Evolutionary conservation across 2,888 invertebrate genomes (phyloP), one percentile per base, ranked within the genome.

Genomic region (Girardia tigrina): DNA sequence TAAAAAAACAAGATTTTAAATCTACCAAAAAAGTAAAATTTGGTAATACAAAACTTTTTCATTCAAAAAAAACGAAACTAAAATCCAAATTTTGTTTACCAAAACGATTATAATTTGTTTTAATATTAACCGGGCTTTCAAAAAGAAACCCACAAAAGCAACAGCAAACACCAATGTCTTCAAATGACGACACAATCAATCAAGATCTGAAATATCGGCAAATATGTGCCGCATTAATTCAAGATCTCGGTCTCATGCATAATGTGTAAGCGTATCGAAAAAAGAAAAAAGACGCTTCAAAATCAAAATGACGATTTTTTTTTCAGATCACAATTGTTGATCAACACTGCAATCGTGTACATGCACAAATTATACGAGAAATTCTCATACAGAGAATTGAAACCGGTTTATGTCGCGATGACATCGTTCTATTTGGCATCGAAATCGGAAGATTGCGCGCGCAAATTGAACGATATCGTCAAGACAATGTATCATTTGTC

Each of bases 301-400:
- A 72, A 8, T 26, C n/a, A n/a, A 71, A 71, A 14, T 36, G 20
- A 14, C 36, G 8, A 29, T 29, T 8, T 36, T 42, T 8, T n/a
- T 16, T 28, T 29, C 26, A 75, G 75, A 75, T 28, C 75, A n/a
- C 75, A 75, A 28, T n/a, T 75, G n/a, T 73, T 75, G 16, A 75
- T 75, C 16, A 75, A 75, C 28, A 71, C 75, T 8, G 75, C 71
- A 1, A 75, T 75, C 8, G 26, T 75, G 14, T 75, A 73, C 28
- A 75, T 75, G 75, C 75, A 75, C 23, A 73, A 75, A 29, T 75
- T 75, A 14, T 75, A 75, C 42, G 71, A 73, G n/a, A 75, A 72
- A 16, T 75, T 73, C 26, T 75, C 75, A 28, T 72, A 73, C 23
- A 27, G 26, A 8, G 71, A 71, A 28, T 75, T 75, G n/a, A 75